Evolutionary conservation across 2,113 vertebrate species (phyloP).

Genomic region (Pachyramphus minor): DNA sequence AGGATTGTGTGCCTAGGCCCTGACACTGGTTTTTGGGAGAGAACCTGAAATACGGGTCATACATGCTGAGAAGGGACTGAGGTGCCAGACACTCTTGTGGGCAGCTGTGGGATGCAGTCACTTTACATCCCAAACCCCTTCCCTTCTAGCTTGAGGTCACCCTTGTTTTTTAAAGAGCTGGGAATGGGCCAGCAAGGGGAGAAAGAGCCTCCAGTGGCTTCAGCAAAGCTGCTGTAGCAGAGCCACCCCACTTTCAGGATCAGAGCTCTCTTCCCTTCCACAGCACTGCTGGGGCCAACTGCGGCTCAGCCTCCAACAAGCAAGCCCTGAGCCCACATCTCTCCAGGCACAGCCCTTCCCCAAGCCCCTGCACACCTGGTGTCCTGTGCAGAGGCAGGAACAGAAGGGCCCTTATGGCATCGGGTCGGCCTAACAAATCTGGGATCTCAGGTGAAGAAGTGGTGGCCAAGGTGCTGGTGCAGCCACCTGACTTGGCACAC

Average conservation of each 20-base stretch:
- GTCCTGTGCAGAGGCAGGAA: background rate
- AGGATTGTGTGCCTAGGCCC: background rate
- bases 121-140: background rate
- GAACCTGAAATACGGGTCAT: fast-evolving
- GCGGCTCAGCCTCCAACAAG: fast-evolving
- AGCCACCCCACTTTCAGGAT: fast-evolving
- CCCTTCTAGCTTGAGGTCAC: background rate
- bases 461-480: background rate
- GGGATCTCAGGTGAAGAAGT: background rate
- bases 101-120: background rate
- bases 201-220: background rate
- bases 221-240: background rate
- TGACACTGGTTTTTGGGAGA: background rate
- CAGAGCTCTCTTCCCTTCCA: background rate
- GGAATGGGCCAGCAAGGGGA: background rate
- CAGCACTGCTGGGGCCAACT: fast-evolving
- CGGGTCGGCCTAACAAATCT: fast-evolving
- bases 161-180: background rate
- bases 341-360: background rate
- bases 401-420: fast-evolving
- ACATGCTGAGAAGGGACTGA: background rate
- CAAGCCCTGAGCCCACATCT: background rate
- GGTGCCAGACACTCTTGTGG: background rate
- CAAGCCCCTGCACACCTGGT: fast-evolving
- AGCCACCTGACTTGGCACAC: background rate